A percentile compares a stretch with the other conserved stretches of the same genome.
Evolutionary conservation across 1,140 invertebrate genomes (phyloP).

Genomic region (Rhopalosiphum padi): DNA sequence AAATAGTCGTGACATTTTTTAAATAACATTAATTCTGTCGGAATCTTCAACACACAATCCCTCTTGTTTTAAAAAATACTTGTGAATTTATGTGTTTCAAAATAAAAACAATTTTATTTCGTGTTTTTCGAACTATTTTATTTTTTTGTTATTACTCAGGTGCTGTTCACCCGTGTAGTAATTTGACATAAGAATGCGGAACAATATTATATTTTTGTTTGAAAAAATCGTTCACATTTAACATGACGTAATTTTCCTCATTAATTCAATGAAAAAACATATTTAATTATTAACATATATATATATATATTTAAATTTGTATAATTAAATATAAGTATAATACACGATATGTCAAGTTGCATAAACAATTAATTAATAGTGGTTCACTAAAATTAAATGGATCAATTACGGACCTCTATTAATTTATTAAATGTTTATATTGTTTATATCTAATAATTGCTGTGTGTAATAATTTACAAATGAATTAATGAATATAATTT

Average conservation of each 20-base stretch:
- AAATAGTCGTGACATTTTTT: conserved; percentile 43
- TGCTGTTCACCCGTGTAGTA: conserved; percentile 41
- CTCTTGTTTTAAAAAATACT: conserved; percentile 27
- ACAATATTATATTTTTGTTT: background rate
- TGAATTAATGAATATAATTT: background rate
- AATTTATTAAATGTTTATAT: background rate
- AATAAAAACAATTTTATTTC: conserved; percentile 28
- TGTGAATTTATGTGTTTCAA: background rate
- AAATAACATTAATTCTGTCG: conserved; percentile 26
- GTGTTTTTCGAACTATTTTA: conserved; percentile 15
- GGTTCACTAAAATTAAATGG: background rate
- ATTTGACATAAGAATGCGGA: conserved; percentile 45
- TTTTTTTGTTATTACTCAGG: conserved; percentile 21
- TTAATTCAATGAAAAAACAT: background rate
- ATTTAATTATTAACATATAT: too few species aligned
- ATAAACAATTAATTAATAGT: background rate
- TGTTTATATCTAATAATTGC: background rate
- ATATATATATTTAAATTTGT: too few species aligned
- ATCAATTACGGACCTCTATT: background rate
- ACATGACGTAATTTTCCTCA: background rate
- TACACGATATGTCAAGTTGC: background rate
- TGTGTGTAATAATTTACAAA: background rate
- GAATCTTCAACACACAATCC: conserved; percentile 1
- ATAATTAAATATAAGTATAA: background rate
- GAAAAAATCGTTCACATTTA: background rate